Base-by-base conservation (phyloP, 2,888 invertebrate genomes). In the Augiades crinisus region DNA sequence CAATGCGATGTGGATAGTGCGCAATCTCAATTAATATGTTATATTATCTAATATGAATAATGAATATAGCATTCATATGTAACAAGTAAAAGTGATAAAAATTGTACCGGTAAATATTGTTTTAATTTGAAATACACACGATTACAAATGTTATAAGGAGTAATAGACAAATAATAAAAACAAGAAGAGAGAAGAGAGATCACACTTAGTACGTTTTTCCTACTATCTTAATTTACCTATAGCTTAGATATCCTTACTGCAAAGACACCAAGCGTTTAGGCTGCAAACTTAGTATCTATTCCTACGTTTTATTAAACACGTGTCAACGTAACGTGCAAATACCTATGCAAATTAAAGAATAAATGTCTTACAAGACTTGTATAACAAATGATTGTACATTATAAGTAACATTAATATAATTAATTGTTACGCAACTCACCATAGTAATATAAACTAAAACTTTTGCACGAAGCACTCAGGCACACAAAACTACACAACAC, bases 401-500 rank as follows among this genome's bases (percentile, higher is more conserved):
- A 22, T 30, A 12, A 6, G 10, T 10, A 10, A 34, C 16, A 16
- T 16, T 7, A 5, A 17, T 10, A 4, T 36, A 8, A 16, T n/a
- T 17, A 0, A 2, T 24, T 24, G 5, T 16, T 14, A 27, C 7
- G 16, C 8, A 21, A 46, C 46, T 47, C 19, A 47, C 46, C 46
- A 47, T 37, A 27, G 27, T 47, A 17, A 10, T 61, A 41, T 63
- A 67, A 64, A 66, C 58, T 38, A 61, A 57, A 59, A 61, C 19
- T 19, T n/a, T 30, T 30, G 12, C 12, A 30, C 30, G 12, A 30
- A 30, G 12, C 10, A 30, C 30, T 27, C 12, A 30, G 10, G n/a
- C 12, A 62, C 60, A 64, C 31, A 63, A 61, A 60, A 63, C 69
- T 64, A 63, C 61, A 51, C 51, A 16, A 40, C 51, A 72, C 67